phyloP scores from a whole-genome alignment of 1,140 invertebrate species.

The Aphaenogaster ashmeadi region DNA sequence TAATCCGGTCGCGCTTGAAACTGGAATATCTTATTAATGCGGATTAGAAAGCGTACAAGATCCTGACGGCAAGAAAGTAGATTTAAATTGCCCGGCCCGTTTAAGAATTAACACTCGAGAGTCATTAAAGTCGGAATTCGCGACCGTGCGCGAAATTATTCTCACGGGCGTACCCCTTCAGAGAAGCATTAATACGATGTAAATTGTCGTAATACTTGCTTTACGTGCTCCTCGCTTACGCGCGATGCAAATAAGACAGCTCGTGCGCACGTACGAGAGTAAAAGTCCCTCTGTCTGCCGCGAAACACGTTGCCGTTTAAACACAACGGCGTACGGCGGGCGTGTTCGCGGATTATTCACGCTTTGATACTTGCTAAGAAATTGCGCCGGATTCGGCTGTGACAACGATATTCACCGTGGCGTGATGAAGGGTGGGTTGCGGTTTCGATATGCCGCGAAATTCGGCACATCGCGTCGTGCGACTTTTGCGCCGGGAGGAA shows the following conservation, averaged over 20 bases:
- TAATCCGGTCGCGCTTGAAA: constrained; percentile 42
- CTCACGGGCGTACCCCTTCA: neutral
- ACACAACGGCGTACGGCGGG: constrained; percentile 12
- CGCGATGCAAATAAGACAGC: constrained; percentile 41
- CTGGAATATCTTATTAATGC: constrained; percentile 44
- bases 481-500: constrained; percentile 9
- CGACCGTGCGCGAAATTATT: constrained; percentile 19
- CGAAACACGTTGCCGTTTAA: constrained; percentile 47
- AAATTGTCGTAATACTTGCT: constrained; percentile 8
- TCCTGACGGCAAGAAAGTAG: constrained; percentile 17
- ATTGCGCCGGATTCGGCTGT: constrained; percentile 50
- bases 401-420: constrained; percentile 58
- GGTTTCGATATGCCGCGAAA: constrained; percentile 27
- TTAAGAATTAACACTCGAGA: constrained; percentile 44
- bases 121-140: constrained; percentile 29
- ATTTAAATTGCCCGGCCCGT: constrained; percentile 23
- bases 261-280: neutral
- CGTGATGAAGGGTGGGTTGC: constrained; percentile 64
- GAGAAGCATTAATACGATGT: constrained; percentile 7
- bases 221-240: neutral
- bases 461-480: constrained; percentile 4
- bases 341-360: constrained; percentile 45
- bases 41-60: constrained; percentile 17
- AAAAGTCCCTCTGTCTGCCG: constrained; percentile 39
- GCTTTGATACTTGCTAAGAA: constrained; percentile 52